phyloP scores from a whole-genome alignment of 2,888 invertebrate genomes.

The Latheticus oryzae region DNA sequence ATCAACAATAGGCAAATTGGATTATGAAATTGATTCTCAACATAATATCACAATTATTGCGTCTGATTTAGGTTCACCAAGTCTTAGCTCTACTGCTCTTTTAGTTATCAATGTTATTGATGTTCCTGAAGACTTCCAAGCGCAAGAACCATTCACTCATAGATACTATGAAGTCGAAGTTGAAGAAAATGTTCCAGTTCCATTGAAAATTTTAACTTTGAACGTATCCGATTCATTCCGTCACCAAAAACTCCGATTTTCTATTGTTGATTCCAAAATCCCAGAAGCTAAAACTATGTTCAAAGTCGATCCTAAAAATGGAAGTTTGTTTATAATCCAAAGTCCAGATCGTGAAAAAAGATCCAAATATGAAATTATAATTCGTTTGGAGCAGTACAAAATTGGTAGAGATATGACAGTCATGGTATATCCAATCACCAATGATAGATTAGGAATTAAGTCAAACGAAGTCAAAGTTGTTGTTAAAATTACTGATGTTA shows the following conservation, averaged over 20 bases:
- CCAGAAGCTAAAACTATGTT: constrained; percentile 73
- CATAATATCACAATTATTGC: constrained; percentile 86
- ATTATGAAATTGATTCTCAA: constrained; percentile 75
- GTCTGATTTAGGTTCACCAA: constrained; percentile 87
- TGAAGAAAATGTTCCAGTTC: constrained; percentile 82
- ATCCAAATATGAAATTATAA: constrained; percentile 73
- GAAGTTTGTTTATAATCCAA: constrained; percentile 78
- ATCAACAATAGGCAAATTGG: constrained; percentile 78
- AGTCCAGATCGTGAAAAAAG: constrained; percentile 81
- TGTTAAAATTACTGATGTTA: constrained; percentile 81
- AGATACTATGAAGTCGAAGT: constrained; percentile 84
- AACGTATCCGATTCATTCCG: constrained; percentile 79
- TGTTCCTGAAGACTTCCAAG: constrained; percentile 69
- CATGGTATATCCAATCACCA: constrained; percentile 81
- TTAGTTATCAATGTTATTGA: constrained; percentile 76
- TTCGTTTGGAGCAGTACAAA: constrained; percentile 69
- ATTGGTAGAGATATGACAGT: constrained; percentile 76
- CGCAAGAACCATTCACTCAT: constrained; percentile 63
- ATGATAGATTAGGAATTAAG: constrained; percentile 77
- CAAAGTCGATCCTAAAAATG: constrained; percentile 80
- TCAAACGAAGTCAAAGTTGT: constrained; percentile 83
- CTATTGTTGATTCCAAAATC: constrained; percentile 72
- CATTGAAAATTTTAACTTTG: constrained; percentile 79
- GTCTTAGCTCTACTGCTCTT: constrained; percentile 82
- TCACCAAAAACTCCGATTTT: constrained; percentile 75